These are phyloP conservation scores for Brachyhypopomus gauderio DNA, from an alignment of 2,113 vertebrate genomes.

Conservation along the genomic window DNA sequence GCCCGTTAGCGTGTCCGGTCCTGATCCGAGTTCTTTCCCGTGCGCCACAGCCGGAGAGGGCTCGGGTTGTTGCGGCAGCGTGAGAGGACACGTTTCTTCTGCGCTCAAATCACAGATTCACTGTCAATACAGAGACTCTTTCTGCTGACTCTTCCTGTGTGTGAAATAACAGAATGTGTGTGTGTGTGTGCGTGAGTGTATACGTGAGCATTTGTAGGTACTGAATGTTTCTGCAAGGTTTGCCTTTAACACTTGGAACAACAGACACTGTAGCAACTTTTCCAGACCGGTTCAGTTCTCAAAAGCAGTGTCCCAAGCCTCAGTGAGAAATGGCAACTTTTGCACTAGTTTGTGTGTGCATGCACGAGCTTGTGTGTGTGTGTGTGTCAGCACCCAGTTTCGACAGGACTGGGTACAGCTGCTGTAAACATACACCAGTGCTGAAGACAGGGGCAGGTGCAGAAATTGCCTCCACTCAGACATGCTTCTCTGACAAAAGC, in stretches of 20 bases:
- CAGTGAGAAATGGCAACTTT: too few relatives aligned
- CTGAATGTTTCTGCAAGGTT: too few relatives aligned
- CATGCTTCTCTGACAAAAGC: not conserved
- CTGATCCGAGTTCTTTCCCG: slow-evolving; percentile 64
- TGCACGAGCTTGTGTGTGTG: not conserved
- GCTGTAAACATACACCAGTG: not conserved
- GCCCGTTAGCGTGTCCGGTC: slow-evolving; percentile 60
- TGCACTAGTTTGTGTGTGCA: too few relatives aligned
- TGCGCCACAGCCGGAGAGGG: slow-evolving; percentile 58
- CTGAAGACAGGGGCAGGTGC: slow-evolving; percentile 19
- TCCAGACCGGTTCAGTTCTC: not conserved
- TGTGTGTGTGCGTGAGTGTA: too few relatives aligned
- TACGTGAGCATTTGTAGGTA: too few relatives aligned
- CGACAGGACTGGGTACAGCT: slow-evolving; percentile 9
- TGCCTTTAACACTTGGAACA: too few relatives aligned
- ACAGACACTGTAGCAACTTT: too few relatives aligned
- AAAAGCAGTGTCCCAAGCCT: not conserved
- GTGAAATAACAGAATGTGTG: slow-evolving; percentile 50
- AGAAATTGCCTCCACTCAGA: not conserved
- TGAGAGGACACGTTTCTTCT: slow-evolving; percentile 65
- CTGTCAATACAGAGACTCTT: slow-evolving; percentile 54
- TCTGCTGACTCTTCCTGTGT: slow-evolving; percentile 56
- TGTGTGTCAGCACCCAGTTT: too few relatives aligned
- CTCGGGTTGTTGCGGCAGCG: slow-evolving; percentile 70
- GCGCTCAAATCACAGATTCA: slow-evolving; percentile 10